These are phyloP conservation scores for Argya squamiceps DNA, from an alignment of 2,797 vertebrate genomes.

Conservation along the genomic window DNA sequence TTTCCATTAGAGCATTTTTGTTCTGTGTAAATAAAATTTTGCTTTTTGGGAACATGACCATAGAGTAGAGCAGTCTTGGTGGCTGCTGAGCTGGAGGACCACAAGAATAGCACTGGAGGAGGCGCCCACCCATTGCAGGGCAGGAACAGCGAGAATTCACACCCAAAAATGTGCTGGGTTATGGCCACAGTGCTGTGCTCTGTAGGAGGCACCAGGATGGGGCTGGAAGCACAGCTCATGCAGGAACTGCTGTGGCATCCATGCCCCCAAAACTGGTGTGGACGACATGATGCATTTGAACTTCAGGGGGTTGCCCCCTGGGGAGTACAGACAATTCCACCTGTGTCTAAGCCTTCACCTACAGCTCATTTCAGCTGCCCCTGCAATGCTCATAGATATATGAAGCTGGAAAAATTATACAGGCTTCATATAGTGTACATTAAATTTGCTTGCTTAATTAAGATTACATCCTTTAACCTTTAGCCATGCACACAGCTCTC, in stretches of 20 bases:
- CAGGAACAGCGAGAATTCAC: background rate
- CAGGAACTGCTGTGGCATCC: background rate
- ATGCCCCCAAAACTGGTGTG: background rate
- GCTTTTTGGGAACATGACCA: background rate
- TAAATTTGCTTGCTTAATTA: background rate
- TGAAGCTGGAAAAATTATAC: background rate
- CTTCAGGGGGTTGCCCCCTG: background rate
- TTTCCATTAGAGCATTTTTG: background rate
- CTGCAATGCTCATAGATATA: background rate
- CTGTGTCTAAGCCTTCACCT: background rate
- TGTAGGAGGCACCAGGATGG: background rate
- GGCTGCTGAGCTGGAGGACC: background rate
- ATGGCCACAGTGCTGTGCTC: rapidly evolving
- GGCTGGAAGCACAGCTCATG: background rate
- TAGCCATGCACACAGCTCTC: background rate
- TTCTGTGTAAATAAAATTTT: background rate
- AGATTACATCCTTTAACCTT: background rate
- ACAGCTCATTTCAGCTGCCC: background rate
- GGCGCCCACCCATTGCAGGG: background rate
- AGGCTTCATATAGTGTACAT: background rate
- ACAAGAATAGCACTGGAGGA: rapidly evolving
- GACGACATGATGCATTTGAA: background rate
- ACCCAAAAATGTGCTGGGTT: background rate
- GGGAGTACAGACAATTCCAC: background rate
- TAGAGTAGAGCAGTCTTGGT: rapidly evolving